A percentile compares a stretch with the other conserved stretches of the same genome.
Evolutionary conservation across 1,140 invertebrate genomes (phyloP).

Genomic region (Drosophila fuyamai): DNA sequence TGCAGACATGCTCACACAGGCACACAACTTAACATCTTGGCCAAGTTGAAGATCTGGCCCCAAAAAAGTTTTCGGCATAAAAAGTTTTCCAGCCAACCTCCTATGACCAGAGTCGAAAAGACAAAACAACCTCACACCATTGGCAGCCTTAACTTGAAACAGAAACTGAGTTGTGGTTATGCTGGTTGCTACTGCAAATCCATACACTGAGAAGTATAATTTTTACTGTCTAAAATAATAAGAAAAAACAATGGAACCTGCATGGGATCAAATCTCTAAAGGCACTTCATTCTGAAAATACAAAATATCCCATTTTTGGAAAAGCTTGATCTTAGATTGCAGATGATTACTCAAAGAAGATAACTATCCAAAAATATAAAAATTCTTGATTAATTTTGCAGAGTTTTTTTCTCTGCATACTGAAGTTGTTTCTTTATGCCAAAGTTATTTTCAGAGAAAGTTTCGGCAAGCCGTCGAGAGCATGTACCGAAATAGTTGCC

Average conservation of each 20-base stretch:
- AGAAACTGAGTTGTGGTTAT: constrained; percentile 36
- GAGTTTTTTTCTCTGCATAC: constrained; percentile 6
- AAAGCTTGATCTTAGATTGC: too few species aligned
- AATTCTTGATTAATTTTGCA: not conserved
- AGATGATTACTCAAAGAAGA: too few species aligned
- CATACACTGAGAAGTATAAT: constrained; percentile 3
- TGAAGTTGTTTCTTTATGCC: constrained; percentile 35
- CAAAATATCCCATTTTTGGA: too few species aligned
- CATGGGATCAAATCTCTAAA: too few species aligned
- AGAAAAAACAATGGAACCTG: too few species aligned
- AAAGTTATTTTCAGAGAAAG: constrained; percentile 76
- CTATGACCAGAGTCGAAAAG: constrained; percentile 45
- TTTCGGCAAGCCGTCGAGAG: constrained; percentile 58
- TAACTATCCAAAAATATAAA: not conserved
- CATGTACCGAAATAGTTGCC: constrained; percentile 50
- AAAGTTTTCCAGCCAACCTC: constrained; percentile 34
- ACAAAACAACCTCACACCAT: constrained; percentile 60
- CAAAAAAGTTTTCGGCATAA: constrained; percentile 43
- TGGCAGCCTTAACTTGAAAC: constrained; percentile 31
- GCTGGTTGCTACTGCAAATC: constrained; percentile 33
- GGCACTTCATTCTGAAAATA: too few species aligned
- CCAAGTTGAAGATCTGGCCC: constrained; percentile 44
- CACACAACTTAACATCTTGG: constrained; percentile 26
- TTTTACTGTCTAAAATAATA: too few species aligned
- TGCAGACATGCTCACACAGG: constrained; percentile 24